Percentiles rank a stretch among this genome's conserved stretches.
These are phyloP conservation scores for Bufo bufo DNA, from an alignment of 2,113 vertebrate genomes.

Conservation along the genomic window DNA sequence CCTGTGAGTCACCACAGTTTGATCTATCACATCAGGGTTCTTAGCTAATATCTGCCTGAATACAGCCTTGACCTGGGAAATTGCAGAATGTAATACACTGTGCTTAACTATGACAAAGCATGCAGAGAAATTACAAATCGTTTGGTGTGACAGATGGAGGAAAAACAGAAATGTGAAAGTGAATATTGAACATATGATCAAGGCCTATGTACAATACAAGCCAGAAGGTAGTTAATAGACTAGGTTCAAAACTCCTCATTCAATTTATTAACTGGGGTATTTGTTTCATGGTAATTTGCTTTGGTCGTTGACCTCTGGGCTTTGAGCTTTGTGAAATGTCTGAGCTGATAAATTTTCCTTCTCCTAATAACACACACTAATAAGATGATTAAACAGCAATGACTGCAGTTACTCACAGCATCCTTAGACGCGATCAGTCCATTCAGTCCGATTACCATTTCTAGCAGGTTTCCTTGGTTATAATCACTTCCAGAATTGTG, in stretches of 20 bases:
- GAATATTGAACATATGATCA: neutral
- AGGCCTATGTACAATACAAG: neutral
- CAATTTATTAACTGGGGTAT: neutral
- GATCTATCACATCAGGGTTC: constrained; percentile 37
- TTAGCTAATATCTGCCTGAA: constrained; percentile 22
- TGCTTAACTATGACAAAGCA: constrained; percentile 39
- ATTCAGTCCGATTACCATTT: neutral
- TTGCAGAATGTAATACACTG: constrained; percentile 32
- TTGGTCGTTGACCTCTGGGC: constrained; percentile 2
- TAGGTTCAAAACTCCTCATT: neutral
- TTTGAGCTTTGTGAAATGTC: neutral
- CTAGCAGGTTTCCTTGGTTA: neutral
- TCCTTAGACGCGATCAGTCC: neutral
- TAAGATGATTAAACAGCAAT: neutral
- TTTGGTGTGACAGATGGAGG: constrained; percentile 28
- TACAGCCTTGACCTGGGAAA: constrained; percentile 41
- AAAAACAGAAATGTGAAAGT: constrained; percentile 6
- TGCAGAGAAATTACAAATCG: constrained; percentile 32
- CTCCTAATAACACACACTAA: constrained; percentile 7
- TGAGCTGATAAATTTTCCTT: neutral
- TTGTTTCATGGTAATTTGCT: constrained; percentile 9
- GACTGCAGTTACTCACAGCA: neutral
- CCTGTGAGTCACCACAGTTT: constrained; percentile 24
- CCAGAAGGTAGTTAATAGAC: neutral
- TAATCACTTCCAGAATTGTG: neutral